Percentiles rank a stretch among this genome's conserved stretches.
These are phyloP conservation scores for Pteronotus mesoamericanus DNA, from an alignment of 2,797 vertebrate species.

Conservation along the genomic window DNA sequence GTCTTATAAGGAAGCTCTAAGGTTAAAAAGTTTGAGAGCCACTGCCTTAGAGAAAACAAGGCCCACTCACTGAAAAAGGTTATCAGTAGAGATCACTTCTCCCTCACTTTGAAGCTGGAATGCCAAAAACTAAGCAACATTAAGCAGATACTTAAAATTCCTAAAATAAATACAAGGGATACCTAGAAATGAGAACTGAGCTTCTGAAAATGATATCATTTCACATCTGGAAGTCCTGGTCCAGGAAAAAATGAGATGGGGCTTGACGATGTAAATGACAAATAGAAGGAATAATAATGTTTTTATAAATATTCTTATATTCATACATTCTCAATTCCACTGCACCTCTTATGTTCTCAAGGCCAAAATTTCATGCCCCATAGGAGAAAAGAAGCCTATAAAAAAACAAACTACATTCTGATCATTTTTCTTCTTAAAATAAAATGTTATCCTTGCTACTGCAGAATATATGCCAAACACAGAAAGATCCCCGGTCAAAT, in stretches of 20 bases:
- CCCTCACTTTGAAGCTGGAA: neutral
- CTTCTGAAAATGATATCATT: slow-evolving; percentile 6
- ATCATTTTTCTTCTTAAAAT: slow-evolving; percentile 67
- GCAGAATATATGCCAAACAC: slow-evolving; percentile 26
- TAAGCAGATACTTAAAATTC: slow-evolving; percentile 45
- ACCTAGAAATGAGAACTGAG: slow-evolving; percentile 14
- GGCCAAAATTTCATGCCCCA: slow-evolving; percentile 31
- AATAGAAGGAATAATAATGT: neutral
- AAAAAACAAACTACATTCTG: slow-evolving; percentile 62
- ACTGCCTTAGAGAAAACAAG: neutral
- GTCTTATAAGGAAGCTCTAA: neutral
- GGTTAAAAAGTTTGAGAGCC: neutral
- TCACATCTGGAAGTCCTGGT: slow-evolving; percentile 53
- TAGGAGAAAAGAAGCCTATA: slow-evolving; percentile 45
- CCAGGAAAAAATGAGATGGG: neutral
- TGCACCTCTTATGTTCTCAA: slow-evolving; percentile 30
- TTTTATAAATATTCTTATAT: slow-evolving; percentile 59
- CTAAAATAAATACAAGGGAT: slow-evolving; percentile 39
- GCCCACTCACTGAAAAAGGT: neutral
- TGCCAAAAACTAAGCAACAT: neutral
- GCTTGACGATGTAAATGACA: slow-evolving; percentile 16
- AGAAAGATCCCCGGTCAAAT: slow-evolving; percentile 18
- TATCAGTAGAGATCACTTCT: neutral
- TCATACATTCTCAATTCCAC: slow-evolving; percentile 38
- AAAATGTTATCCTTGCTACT: slow-evolving; percentile 37